Percentiles rank a stretch among this genome's conserved stretches.
Evolutionary conservation across 2,888 invertebrate genomes (phyloP).

Genomic region (Hylaea fasciaria): DNA sequence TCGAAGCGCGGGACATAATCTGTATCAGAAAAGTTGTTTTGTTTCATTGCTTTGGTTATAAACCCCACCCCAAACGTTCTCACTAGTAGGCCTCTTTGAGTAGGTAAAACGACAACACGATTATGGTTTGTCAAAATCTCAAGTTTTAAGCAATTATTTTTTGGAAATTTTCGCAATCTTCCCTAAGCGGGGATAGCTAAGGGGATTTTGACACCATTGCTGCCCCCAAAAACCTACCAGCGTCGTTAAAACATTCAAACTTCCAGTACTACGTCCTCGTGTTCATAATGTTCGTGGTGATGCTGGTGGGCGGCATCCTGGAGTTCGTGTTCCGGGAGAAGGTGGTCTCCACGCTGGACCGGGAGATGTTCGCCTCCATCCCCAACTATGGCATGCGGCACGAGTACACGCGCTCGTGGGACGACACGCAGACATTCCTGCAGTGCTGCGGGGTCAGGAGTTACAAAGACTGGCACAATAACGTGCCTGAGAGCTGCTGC

Average conservation of each 20-base stretch:
- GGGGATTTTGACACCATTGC: no score
- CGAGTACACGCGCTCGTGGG: slow-evolving; percentile 93
- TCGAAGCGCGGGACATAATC: no score
- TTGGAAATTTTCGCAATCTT: no score
- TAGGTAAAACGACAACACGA: no score
- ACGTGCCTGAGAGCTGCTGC: slow-evolving; percentile 91
- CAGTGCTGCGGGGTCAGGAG: slow-evolving; percentile 93
- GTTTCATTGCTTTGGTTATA: no score
- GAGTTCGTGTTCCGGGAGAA: slow-evolving; percentile 96
- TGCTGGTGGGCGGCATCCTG: slow-evolving; percentile 95
- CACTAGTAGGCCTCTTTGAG: no score
- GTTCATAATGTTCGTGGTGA: slow-evolving; percentile 94
- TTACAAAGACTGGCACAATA: slow-evolving; percentile 90
- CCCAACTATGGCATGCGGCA: slow-evolving; percentile 89
- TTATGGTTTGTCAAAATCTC: no score
- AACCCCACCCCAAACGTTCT: no score
- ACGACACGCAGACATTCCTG: slow-evolving; percentile 92
- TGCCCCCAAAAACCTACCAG: no score
- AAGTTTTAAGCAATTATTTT: no score
- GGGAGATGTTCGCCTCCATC: slow-evolving; percentile 91
- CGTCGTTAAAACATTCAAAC: slow-evolving; percentile 22
- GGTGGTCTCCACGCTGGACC: slow-evolving; percentile 89
- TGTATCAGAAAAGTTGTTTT: no score
- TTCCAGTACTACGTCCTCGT: slow-evolving; percentile 95
- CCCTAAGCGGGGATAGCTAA: no score